Evolutionary conservation across 2,888 invertebrate species (phyloP).

Genomic region (Adineta ricciae): DNA sequence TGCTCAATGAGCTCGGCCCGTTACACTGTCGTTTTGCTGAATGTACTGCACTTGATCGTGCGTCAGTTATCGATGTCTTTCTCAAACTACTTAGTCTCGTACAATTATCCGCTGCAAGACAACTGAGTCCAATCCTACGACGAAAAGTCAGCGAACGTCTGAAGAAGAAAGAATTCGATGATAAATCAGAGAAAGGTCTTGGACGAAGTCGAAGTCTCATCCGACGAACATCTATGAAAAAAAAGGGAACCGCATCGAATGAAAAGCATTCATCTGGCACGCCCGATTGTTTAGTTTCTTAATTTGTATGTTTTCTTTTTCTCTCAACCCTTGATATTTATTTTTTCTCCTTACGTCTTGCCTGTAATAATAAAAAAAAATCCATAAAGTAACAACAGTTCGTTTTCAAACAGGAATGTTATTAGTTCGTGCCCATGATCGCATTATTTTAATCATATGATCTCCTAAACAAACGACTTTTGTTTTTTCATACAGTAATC

Average conservation of each 20-base stretch:
- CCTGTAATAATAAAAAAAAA: constrained; percentile 9
- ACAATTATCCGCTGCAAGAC: constrained; percentile 54
- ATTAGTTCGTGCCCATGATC: constrained; percentile 9
- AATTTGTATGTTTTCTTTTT: not conserved
- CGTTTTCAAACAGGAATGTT: not conserved
- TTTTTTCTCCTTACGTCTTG: not conserved
- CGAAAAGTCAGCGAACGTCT: constrained; percentile 60
- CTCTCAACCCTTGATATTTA: not conserved
- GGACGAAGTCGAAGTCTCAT: constrained; percentile 64
- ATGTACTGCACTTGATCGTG: constrained; percentile 55
- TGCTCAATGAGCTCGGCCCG: not conserved
- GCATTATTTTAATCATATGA: constrained; percentile 6
- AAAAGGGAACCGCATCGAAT: constrained; percentile 51
- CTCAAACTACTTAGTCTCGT: constrained; percentile 67
- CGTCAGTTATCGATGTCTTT: constrained; percentile 69
- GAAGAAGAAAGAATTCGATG: constrained; percentile 35
- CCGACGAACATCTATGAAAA: constrained; percentile 61
- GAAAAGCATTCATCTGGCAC: not conserved
- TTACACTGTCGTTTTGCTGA: constrained; percentile 53
- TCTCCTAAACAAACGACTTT: not conserved
- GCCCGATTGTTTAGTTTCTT: not conserved
- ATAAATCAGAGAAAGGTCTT: constrained; percentile 36
- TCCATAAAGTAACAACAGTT: not conserved
- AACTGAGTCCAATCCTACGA: constrained; percentile 53
- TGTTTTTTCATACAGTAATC: not conserved